A percentile compares a stretch with the other conserved stretches of the same genome.
Conservation (phyloP, 2,888 invertebrate genomes). For the Pandemis cinnamomeana region DNA sequence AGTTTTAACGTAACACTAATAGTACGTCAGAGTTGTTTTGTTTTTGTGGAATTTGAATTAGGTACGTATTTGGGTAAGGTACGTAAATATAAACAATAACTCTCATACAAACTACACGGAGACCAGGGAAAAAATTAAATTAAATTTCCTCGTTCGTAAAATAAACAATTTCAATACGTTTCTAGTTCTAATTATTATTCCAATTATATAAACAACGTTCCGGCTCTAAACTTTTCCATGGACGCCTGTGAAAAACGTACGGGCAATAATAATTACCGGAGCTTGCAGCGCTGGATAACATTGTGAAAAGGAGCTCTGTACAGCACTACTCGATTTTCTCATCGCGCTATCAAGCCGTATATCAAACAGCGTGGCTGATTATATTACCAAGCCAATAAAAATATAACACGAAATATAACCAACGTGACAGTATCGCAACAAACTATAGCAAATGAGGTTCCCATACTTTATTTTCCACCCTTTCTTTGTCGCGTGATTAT, state of each 20-base stretch:
- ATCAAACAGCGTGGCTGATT: slow-evolving; percentile 37
- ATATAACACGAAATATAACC: slow-evolving; percentile 43
- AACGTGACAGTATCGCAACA: slow-evolving; percentile 51
- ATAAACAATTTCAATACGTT: not conserved
- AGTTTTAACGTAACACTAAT: too few relatives aligned
- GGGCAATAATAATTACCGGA: slow-evolving; percentile 54
- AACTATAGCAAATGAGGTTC: slow-evolving; percentile 49
- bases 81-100: too few relatives aligned
- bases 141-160: not conserved
- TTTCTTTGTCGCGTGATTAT: slow-evolving; percentile 63
- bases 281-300: slow-evolving; percentile 45
- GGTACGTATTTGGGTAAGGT: too few relatives aligned
- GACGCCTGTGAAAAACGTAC: slow-evolving; percentile 52
- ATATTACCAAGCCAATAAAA: slow-evolving; percentile 39
- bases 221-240: not conserved
- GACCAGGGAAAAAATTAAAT: too few relatives aligned
- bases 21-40: too few relatives aligned
- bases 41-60: too few relatives aligned
- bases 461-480: slow-evolving; percentile 50
- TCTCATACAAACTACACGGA: too few relatives aligned
- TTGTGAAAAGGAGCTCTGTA: slow-evolving; percentile 50
- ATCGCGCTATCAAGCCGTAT: slow-evolving; percentile 40
- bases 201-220: not conserved
- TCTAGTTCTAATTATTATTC: not conserved
- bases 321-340: slow-evolving; percentile 50